Base-by-base conservation (phyloP, 2,797 vertebrate genomes). In the Hybognathus amarus region DNA sequence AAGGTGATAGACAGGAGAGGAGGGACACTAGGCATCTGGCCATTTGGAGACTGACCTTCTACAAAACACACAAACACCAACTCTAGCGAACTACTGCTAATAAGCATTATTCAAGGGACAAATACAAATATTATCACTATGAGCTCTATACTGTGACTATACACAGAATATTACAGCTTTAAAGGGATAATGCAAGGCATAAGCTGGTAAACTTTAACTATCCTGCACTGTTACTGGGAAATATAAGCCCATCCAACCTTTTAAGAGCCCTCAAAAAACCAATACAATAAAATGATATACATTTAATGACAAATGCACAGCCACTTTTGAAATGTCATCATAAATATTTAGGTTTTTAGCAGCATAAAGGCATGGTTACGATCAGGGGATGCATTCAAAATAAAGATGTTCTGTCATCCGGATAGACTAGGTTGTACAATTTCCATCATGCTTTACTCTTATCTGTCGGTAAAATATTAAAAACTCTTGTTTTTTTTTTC, bases 1-100 rank as follows among this genome's bases (percentile, higher is more conserved):
- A 96, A 97, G 93, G 93, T 95, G 95, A 97, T 95, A 79, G 96
- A 97, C 89, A 98, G 95, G 88, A 97, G 95, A 89, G 96, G 96
- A 84, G 94, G 94, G 91, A 92, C 94, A 91, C 95, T 97, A 95
- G 96, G 93, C 92, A 94, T 97, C 91, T 88, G 94, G 87, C 91
- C 94, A 90, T 92, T 96, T 91, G 96, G 93, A 90, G 94, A 94
- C 90, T 96, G 96, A 94, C 94, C 95, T 87, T 95, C 96, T 97
- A 95, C 92, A 96, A 97, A 76, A 84, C 77, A 86, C 40, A 84
- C 81, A 80, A 63, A 81, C 64, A 77, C 69, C 38, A 80, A 38
- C 50, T 59, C 52, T 71, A 61, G 27, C 36, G 5, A 59, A 78
- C 85, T 86, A 86, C 33, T 18, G 36, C 85, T 79, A 79, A 67